Evolutionary conservation across 2,113 vertebrate genomes (phyloP).

Genomic region (Lepus europaeus): DNA sequence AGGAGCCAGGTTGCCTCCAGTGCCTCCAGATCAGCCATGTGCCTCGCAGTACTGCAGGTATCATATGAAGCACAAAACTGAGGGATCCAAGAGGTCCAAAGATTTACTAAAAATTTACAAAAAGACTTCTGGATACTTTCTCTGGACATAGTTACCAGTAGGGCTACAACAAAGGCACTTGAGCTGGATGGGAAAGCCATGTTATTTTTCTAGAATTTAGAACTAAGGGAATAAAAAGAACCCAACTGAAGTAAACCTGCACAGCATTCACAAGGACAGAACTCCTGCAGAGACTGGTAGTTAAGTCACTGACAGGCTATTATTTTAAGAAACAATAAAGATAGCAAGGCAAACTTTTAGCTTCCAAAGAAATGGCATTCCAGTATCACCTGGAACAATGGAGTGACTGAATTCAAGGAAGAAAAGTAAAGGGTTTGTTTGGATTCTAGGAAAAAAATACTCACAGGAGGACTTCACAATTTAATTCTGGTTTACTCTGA

Average conservation of each 20-base stretch:
- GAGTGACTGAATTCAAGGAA: slow-evolving; percentile 30
- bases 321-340: slow-evolving; percentile 66
- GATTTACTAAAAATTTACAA: slow-evolving; percentile 3
- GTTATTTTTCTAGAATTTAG: slow-evolving; percentile 57
- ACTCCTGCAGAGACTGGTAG: slow-evolving; percentile 17
- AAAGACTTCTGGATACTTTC: neutral
- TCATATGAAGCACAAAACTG: neutral
- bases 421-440: slow-evolving; percentile 54
- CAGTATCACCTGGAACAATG: slow-evolving; percentile 8
- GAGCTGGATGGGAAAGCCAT: neutral
- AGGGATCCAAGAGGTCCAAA: neutral
- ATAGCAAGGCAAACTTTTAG: slow-evolving; percentile 48
- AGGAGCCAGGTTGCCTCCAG: neutral
- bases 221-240: slow-evolving; percentile 31
- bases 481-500: slow-evolving; percentile 23
- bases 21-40: neutral
- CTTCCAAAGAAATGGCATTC: slow-evolving; percentile 64
- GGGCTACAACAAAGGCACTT: slow-evolving; percentile 3
- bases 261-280: neutral
- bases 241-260: neutral
- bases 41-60: neutral
- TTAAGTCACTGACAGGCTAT: slow-evolving; percentile 7
- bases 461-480: slow-evolving; percentile 27
- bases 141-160: neutral
- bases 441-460: neutral